Evolutionary conservation across 1,140 invertebrate species (phyloP), one percentile per base, ranked within the genome.

Genomic region (Neuroterus valhalla): DNA sequence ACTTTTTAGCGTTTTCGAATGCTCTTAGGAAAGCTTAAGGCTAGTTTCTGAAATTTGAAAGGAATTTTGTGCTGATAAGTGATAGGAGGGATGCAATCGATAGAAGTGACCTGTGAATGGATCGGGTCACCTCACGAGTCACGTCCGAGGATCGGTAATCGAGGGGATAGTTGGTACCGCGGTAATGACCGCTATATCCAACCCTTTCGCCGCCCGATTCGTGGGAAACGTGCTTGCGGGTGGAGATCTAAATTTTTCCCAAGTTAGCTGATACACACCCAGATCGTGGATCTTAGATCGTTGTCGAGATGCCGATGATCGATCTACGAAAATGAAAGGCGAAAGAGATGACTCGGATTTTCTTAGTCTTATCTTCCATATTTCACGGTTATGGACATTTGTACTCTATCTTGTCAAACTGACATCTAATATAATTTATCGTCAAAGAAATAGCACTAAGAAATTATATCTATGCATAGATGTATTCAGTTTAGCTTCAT

Each of bases 131-230:
- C 72, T 75, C 38, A 48, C 66, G 68, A 70, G 82, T 82, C 80
- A 83, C 83, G 81, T 83, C 71, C 46, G 71, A 31, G 69, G 68
- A 77, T 81, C 73, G 78, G 79, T 83, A 83, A 84, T 79, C 75
- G 82, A 83, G 72, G 74, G 75, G 71, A 79, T 74, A 68, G 70
- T 76, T 71, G 74, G 73, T 70, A 78, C 75, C 76, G 79, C 78
- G 68, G 72, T 72, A 73, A 83, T 79, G 73, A 70, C 75, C 75
- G 68, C 66, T 44, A 71, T 69, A 66, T 71, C 44, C 11, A n/a
- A 55, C 55, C 45, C 46, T 76, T 62, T 62, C 42, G 45, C 52
- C 23, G 43, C 62, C 38, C 43, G 55, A 62, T 72, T 76, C 72
- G 72, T 82, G 78, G 71, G 71, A 82, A 82, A 73, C 74, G 44